Evolutionary conservation across 2,797 vertebrate species (phyloP).

Genomic region (Microctenopoma lineatum): DNA sequence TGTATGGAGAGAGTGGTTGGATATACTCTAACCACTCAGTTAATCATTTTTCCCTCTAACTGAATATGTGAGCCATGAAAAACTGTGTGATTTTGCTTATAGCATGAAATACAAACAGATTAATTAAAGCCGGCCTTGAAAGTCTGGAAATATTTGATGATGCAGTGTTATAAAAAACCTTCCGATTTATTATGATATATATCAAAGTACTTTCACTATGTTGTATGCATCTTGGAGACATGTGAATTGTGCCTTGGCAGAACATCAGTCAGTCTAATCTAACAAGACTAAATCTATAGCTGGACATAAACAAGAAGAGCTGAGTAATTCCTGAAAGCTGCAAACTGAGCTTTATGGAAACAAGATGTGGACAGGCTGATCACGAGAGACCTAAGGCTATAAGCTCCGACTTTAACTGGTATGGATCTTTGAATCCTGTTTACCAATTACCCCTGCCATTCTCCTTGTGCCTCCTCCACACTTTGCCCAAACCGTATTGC

Average conservation of each 20-base stretch:
- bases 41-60: constrained; percentile 38
- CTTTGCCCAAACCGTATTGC: constrained; percentile 45
- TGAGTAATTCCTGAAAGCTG: constrained; percentile 35
- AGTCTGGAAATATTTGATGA: background rate
- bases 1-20: constrained; percentile 18
- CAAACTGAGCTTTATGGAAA: constrained; percentile 31
- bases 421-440: constrained; percentile 53
- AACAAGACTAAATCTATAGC: constrained; percentile 43
- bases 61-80: constrained; percentile 19
- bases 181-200: constrained; percentile 17
- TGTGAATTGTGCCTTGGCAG: constrained; percentile 41
- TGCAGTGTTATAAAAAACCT: constrained; percentile 21
- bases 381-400: constrained; percentile 29
- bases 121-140: constrained; percentile 5
- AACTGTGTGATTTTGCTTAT: constrained; percentile 2
- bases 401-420: constrained; percentile 34
- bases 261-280: constrained; percentile 45
- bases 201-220: constrained; percentile 8
- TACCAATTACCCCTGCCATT: constrained; percentile 39
- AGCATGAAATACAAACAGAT: constrained; percentile 20
- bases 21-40: constrained; percentile 15
- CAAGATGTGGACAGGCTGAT: constrained; percentile 19
- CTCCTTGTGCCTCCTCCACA: constrained; percentile 30
- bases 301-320: constrained; percentile 40
- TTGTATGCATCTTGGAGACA: constrained; percentile 16